Evolutionary conservation across 2,113 vertebrate genomes (phyloP).

Genomic region (Chelonoidis abingdonii): DNA sequence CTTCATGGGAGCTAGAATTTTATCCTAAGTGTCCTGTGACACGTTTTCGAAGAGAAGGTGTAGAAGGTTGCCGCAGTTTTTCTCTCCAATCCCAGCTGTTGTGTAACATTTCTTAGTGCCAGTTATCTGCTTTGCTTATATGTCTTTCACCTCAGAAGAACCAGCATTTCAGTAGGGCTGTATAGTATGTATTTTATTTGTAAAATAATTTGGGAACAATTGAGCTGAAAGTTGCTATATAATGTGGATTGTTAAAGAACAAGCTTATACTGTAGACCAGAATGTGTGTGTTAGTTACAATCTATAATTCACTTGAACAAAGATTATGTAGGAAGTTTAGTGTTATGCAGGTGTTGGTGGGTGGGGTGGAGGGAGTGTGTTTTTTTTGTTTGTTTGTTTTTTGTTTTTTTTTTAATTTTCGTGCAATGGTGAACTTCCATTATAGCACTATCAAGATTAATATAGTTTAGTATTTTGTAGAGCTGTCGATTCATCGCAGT

Average conservation of each 20-base stretch:
- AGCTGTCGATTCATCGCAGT: too few species aligned
- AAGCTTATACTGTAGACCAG: neutral
- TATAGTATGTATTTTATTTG: neutral
- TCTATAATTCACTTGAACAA: neutral
- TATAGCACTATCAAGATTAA: slow-evolving; percentile 26
- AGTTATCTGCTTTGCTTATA: neutral
- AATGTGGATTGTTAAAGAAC: neutral
- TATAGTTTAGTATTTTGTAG: neutral
- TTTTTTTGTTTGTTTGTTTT: neutral
- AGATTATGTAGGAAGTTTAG: neutral
- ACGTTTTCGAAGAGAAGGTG: neutral
- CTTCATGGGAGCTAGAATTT: neutral
- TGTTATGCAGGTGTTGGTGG: neutral
- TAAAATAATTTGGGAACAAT: neutral
- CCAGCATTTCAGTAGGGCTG: neutral
- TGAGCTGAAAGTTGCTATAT: too few species aligned
- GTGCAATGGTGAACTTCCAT: slow-evolving; percentile 26
- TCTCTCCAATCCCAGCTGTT: neutral
- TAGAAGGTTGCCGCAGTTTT: neutral
- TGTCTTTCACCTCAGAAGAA: neutral
- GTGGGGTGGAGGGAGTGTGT: neutral
- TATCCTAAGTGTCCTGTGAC: neutral
- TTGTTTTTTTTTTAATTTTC: neutral
- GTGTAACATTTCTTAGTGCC: neutral
- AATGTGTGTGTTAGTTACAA: neutral